Base-by-base conservation (phyloP, 2,888 invertebrate genomes). In the Dorcus hopei region DNA sequence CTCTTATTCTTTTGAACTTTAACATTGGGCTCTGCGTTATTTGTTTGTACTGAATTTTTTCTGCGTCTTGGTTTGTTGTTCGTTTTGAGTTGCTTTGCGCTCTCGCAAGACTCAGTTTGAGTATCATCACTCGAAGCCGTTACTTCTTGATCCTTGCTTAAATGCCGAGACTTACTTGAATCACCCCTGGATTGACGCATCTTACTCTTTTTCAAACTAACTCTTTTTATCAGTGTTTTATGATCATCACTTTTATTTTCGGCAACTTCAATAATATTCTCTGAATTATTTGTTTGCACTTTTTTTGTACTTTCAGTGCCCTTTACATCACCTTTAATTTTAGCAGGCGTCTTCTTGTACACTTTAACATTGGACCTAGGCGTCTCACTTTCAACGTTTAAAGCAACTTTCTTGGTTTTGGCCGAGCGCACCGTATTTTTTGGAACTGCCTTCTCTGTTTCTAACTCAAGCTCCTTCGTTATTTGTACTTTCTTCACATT, bases 361-460 rank as follows among this genome's bases (percentile, higher is more conserved):
- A 47, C 14, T 40, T 54, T 58, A 53, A 49, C 9, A 71, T 72
- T 61, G 70, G 71, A 47, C 47, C 73, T 47, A 9, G 72, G 70
- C 16, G 72, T 56, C 3, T 61, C 50, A 0, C 49, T 49, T 19
- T 57, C 54, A 33, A 19, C 9, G 11, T 14, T 26, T 45, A 47
- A 39, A 3, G 23, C 43, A 41, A 49, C 49, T 38, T 59, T 55
- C 51, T 41, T 67, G 3, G 68, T 70, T 54, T 68, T 73, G 38
- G 64, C 43, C 7, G n/a, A 9, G 5, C n/a, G 7, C 9, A 8
- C 8, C 7, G 11, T 43, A 26, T 45, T 40, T 19, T 11, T 7
- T 8, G 16, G 7, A 11, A 45, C 39, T 9, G 39, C 1, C 11
- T 43, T 38, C 2, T 50, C 26, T 9, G 47, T 49, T 43, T n/a